Evolutionary conservation across 2,797 vertebrate species (phyloP).

Genomic region (Gouania willdenowi): DNA sequence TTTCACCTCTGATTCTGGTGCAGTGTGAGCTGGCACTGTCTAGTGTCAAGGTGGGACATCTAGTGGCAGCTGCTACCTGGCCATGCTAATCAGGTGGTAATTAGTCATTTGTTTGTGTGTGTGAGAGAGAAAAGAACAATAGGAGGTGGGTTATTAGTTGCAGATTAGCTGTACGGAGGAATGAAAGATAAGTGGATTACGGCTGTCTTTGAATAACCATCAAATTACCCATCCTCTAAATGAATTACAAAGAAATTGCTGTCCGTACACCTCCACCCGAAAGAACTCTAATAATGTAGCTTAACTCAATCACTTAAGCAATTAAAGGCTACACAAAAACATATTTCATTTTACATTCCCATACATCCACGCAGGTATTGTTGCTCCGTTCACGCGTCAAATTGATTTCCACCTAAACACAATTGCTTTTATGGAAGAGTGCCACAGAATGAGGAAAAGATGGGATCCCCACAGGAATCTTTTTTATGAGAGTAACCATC

Average conservation of each 20-base stretch:
- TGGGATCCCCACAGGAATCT: slow-evolving; percentile 53
- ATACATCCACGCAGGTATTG: slow-evolving; percentile 19
- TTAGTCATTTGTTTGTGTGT: not conserved
- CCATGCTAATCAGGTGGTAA: slow-evolving; percentile 3
- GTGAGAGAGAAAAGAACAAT: not conserved
- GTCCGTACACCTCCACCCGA: slow-evolving; percentile 52
- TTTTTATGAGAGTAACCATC: slow-evolving; percentile 61
- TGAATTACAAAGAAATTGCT: slow-evolving; percentile 51
- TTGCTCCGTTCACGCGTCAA: slow-evolving; percentile 29
- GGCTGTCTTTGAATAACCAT: slow-evolving; percentile 51
- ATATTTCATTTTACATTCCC: slow-evolving; percentile 38
- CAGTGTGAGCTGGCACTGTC: slow-evolving; percentile 5
- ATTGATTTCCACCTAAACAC: slow-evolving; percentile 45
- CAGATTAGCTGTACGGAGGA: slow-evolving; percentile 39
- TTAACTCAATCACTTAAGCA: slow-evolving; percentile 58
- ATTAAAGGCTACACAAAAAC: slow-evolving; percentile 54
- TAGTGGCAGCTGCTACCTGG: slow-evolving; percentile 53
- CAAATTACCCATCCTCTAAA: slow-evolving; percentile 56
- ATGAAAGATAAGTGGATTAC: slow-evolving; percentile 43
- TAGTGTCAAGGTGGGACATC: slow-evolving; percentile 66
- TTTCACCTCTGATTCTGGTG: slow-evolving; percentile 10
- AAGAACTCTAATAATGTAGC: slow-evolving; percentile 49
- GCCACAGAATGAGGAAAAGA: slow-evolving; percentile 50
- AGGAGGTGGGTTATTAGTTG: slow-evolving; percentile 11
- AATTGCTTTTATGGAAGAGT: slow-evolving; percentile 37